Evolutionary conservation across 2,113 vertebrate species (phyloP).

Genomic region (Pogonocichla stellata): DNA sequence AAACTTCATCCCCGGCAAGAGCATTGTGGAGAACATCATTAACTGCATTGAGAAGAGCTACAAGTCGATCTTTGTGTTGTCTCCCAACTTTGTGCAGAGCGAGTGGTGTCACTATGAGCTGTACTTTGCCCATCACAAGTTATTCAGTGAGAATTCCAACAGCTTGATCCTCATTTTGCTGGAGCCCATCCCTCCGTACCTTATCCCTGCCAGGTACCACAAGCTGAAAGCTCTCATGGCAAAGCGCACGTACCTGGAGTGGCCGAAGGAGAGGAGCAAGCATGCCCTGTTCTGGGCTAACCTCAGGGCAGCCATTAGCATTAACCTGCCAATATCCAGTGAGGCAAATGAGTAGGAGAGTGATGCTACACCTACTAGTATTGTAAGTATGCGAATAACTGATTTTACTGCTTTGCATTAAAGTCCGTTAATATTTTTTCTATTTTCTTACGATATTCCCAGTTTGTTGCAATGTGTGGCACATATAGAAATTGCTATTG

Average conservation of each 20-base stretch:
- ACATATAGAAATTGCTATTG: not conserved
- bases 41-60: conserved; percentile 86
- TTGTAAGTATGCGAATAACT: not conserved
- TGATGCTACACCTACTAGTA: not conserved
- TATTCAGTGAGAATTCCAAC: conserved; percentile 71
- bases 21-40: conserved; percentile 89
- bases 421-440: not conserved
- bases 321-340: conserved; percentile 31
- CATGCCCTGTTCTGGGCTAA: conserved; percentile 87
- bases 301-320: conserved; percentile 79
- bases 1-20: conserved; percentile 84
- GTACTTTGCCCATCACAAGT: conserved; percentile 89
- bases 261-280: conserved; percentile 86
- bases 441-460: not conserved
- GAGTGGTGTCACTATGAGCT: conserved; percentile 96
- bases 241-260: conserved; percentile 86
- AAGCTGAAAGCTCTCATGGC: conserved; percentile 85
- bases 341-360: conserved; percentile 30
- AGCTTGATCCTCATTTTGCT: conserved; percentile 86
- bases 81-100: conserved; percentile 89
- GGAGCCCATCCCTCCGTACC: conserved; percentile 82
- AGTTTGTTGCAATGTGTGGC: not conserved
- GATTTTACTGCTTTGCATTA: not conserved
- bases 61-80: conserved; percentile 87
- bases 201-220: conserved; percentile 85